phyloP scores from a whole-genome alignment of 2,113 vertebrate genomes.

The Centropus unirufus region DNA sequence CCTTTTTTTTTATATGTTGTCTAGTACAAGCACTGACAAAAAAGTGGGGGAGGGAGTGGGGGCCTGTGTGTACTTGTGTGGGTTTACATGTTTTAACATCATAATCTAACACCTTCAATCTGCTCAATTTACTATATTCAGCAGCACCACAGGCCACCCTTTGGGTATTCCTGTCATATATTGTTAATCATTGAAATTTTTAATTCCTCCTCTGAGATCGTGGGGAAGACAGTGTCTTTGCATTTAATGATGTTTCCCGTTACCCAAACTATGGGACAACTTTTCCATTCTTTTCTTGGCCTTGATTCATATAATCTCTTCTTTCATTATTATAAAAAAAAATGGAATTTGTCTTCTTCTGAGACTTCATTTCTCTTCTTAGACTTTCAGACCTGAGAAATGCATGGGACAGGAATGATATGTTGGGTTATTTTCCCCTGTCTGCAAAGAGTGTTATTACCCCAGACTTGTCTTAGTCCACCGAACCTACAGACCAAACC shows the following conservation, averaged over 20 bases:
- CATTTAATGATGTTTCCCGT: background rate
- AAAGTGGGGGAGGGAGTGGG: rapidly evolving
- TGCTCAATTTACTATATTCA: background rate
- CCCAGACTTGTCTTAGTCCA: rapidly evolving
- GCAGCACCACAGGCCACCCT: background rate
- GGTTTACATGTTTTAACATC: background rate
- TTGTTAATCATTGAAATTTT: background rate
- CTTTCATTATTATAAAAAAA: background rate
- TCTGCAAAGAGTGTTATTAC: background rate
- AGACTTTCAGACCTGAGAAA: background rate
- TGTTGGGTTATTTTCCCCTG: rapidly evolving
- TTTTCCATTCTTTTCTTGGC: background rate
- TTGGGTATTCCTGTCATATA: background rate
- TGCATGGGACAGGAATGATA: background rate
- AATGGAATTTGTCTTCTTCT: rapidly evolving
- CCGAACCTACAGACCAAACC: background rate
- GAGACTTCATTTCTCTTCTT: background rate
- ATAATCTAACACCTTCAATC: background rate
- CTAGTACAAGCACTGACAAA: background rate
- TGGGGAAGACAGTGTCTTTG: background rate
- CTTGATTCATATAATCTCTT: background rate
- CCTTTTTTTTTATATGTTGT: background rate
- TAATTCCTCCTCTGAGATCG: background rate
- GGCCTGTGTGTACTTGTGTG: background rate
- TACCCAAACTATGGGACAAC: background rate